A percentile compares a stretch with the other conserved stretches of the same genome.
Evolutionary conservation across 2,888 invertebrate genomes (phyloP).

Genomic region (Mesochorus sp.): DNA sequence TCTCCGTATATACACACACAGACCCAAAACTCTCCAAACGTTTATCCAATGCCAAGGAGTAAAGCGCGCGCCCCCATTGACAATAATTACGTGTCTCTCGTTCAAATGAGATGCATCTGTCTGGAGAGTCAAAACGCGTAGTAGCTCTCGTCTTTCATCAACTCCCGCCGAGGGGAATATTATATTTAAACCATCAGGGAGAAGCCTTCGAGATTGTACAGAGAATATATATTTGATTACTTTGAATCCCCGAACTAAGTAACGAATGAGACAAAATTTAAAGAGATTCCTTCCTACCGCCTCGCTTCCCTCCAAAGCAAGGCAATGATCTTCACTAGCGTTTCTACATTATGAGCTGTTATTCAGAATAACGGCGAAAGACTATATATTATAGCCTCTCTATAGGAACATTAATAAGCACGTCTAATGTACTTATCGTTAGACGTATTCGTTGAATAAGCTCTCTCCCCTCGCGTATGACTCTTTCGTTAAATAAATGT

Average conservation of each 20-base stretch:
- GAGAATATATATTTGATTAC: constrained; percentile 42
- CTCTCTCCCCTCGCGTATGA: constrained; percentile 59
- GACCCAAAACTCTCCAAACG: constrained; percentile 12
- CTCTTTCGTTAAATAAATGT: constrained; percentile 72
- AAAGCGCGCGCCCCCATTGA: constrained; percentile 27
- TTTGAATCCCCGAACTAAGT: constrained; percentile 45
- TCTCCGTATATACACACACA: background rate
- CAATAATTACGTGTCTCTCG: constrained; percentile 1
- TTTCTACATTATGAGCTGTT: constrained; percentile 9
- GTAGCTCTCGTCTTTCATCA: constrained; percentile 29
- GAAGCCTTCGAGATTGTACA: background rate
- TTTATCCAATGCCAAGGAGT: background rate
- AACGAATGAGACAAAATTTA: constrained; percentile 45
- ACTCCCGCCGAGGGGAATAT: constrained; percentile 14
- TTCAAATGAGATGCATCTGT: constrained; percentile 36
- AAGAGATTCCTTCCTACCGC: constrained; percentile 1
- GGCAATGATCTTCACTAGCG: constrained; percentile 10
- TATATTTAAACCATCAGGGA: constrained; percentile 25
- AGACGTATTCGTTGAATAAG: constrained; percentile 75
- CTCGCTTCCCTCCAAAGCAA: background rate
- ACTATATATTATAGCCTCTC: constrained; percentile 20
- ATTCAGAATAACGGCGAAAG: background rate
- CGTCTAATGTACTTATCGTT: constrained; percentile 72
- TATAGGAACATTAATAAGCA: constrained; percentile 52
- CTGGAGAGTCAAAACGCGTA: background rate